Conservation (phyloP, 2,797 vertebrate genomes). For the Epinephelus malabaricus region DNA sequence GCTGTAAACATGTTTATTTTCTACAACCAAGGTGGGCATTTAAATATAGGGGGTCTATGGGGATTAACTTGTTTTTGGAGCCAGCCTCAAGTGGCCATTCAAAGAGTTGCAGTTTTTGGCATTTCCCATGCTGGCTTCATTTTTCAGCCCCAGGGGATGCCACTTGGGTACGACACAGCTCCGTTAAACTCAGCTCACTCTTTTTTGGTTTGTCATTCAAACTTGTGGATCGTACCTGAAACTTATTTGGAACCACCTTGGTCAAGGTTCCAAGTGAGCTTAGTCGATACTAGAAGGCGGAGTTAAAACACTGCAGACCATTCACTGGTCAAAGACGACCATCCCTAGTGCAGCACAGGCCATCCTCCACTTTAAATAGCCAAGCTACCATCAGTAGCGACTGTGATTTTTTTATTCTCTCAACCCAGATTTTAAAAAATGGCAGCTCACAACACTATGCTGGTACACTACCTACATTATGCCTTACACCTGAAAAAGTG, state of each 20-base stretch:
- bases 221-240: background rate
- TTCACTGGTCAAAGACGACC: no score
- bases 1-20: no score
- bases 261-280: background rate
- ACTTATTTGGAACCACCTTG: background rate
- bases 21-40: no score
- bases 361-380: background rate
- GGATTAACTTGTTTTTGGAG: no score
- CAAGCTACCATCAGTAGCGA: background rate
- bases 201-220: background rate
- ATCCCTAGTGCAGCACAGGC: background rate
- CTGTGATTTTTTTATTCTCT: background rate
- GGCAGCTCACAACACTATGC: background rate
- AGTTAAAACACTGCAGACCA: no score
- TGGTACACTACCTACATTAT: background rate
- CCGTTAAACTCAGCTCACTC: background rate
- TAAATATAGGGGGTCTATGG: no score
- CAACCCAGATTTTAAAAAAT: background rate
- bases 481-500: no score
- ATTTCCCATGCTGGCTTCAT: no score
- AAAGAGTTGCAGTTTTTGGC: no score
- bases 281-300: background rate
- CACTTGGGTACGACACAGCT: background rate
- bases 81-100: no score
- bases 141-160: no score